Base-by-base conservation (phyloP, 2,797 vertebrate genomes). In the Coreius guichenoti region DNA sequence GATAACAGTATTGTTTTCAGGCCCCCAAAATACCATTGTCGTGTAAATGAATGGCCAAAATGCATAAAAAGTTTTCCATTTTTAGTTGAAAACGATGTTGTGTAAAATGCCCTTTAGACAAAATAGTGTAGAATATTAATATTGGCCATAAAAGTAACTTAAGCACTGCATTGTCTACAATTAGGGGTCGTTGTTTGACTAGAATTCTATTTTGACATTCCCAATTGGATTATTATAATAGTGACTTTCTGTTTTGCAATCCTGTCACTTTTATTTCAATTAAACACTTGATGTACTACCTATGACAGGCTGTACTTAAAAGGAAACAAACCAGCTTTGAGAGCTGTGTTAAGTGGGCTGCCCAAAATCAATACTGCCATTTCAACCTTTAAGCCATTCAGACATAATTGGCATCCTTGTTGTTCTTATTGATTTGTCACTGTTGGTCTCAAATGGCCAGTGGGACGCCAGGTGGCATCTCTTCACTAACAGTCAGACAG, bases 321-420 rank as follows among this genome's bases (percentile, higher is more conserved):
- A 33, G 85, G 47, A 54, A 75, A 31, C 43, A 67, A 39, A 58
- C 43, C n/a, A 76, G 65, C 82, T 82, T 87, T 85, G 33, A 84
- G 81, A 77, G 81, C 78, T 12, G 72, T 88, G 78, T 88, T 90
- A 87, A 87, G 78, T 86, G 75, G 87, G 49, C 68, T 87, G 82
- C 87, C 72, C 73, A 86, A 89, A 92, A 93, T 93, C 91, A 91
- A 92, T 92, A 90, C 19, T 77, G 84, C 91, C 88, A 92, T 93
- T 94, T 93, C 89, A 92, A 90, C 90, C 89, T 91, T 93, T 92
- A 83, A 92, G 88, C 85, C 87, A 65, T 87, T 80, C 90, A 89
- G 87, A 86, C 76, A 86, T 91, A 91, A 92, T 91, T 90, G 86
- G 86, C 80, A 85, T 90, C 82, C 77, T 90, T 91, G 90, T 92